Percentiles rank a stretch among this genome's conserved stretches.
Evolutionary conservation across 1,140 invertebrate species (phyloP).

Genomic region (Bombus difficillimus): DNA sequence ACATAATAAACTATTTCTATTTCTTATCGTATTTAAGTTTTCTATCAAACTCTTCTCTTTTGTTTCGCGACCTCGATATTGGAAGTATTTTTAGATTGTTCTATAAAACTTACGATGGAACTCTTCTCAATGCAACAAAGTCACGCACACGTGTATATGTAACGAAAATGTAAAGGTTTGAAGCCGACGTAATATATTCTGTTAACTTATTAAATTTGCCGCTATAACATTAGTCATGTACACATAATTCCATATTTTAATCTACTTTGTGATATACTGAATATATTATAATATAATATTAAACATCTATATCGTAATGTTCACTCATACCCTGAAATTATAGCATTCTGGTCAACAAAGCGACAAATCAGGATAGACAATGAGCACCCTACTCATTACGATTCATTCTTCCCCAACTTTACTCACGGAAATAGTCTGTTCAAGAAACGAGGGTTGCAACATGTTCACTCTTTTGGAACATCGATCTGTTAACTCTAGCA

Average conservation of each 20-base stretch:
- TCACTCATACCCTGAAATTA: not conserved
- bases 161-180: not conserved
- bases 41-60: not conserved
- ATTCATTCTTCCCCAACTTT: constrained; percentile 14
- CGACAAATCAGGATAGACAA: constrained; percentile 38
- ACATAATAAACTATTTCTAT: not conserved
- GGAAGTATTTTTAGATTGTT: constrained; percentile 14
- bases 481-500: constrained; percentile 12
- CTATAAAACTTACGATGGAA: not conserved
- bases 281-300: not conserved
- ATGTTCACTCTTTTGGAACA: constrained; percentile 35
- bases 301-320: not conserved
- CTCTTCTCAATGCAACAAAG: not conserved
- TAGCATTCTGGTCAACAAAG: not conserved
- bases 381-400: constrained; percentile 34
- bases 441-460: constrained; percentile 16
- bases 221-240: constrained; percentile 23
- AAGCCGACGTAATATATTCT: constrained; percentile 15
- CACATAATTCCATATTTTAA: constrained; percentile 2
- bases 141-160: not conserved
- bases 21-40: not conserved
- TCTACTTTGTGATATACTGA: not conserved
- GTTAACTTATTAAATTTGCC: constrained; percentile 48
- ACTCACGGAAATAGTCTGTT: not conserved
- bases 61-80: not conserved